Evolutionary conservation across 2,888 invertebrate species (phyloP).

Genomic region (Creontiades dilutus): DNA sequence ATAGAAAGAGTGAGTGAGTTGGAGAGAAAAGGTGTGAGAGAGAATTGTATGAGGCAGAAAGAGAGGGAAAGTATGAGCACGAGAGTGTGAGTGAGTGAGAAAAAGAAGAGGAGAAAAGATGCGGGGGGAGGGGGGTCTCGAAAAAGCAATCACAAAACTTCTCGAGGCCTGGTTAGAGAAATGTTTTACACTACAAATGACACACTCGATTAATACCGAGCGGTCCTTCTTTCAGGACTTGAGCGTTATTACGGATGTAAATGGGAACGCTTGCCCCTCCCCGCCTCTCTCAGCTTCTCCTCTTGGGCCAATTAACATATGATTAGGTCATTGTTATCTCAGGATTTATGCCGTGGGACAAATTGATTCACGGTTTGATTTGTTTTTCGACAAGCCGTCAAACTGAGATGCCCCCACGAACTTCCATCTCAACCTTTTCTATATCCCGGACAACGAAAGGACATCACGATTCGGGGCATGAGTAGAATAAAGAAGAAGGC

Average conservation of each 20-base stretch:
- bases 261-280: slow-evolving; percentile 52
- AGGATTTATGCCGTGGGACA: slow-evolving; percentile 38
- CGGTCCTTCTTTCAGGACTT: slow-evolving; percentile 22
- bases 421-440: neutral
- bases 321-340: slow-evolving; percentile 59
- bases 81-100: no score
- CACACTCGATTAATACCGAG: slow-evolving; percentile 59
- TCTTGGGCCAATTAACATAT: slow-evolving; percentile 37
- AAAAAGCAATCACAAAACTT: slow-evolving; percentile 49
- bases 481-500: no score
- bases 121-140: neutral
- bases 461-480: no score
- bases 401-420: neutral
- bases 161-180: slow-evolving; percentile 49
- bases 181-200: slow-evolving; percentile 58
- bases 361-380: slow-evolving; percentile 60
- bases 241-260: slow-evolving; percentile 59
- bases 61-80: no score
- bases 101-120: no score
- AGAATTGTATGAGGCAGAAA: no score
- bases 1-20: no score
- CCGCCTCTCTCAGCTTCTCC: neutral
- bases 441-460: no score
- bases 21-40: no score
- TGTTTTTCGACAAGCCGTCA: slow-evolving; percentile 53